phyloP scores from a whole-genome alignment of 2,113 vertebrate genomes.

The Turnix velox region DNA sequence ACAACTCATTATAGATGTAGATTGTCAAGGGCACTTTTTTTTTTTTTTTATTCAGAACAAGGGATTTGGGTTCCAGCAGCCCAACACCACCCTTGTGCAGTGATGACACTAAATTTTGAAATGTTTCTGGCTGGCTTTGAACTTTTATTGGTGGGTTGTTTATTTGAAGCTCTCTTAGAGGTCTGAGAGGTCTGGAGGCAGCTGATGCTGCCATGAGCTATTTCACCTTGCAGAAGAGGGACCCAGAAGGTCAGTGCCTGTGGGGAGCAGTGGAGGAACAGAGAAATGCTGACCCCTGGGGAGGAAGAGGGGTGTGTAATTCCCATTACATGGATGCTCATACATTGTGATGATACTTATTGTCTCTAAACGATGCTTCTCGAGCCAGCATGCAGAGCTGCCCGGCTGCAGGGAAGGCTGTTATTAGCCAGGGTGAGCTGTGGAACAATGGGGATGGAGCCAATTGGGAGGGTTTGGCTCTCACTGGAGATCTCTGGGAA shows the following conservation, averaged over 20 bases:
- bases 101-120: not conserved
- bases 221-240: constrained; percentile 28
- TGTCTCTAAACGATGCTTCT: constrained; percentile 7
- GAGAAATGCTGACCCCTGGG: constrained; percentile 18
- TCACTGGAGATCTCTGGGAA: not conserved
- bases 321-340: constrained; percentile 45
- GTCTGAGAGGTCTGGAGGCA: not conserved
- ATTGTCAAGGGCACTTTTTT: not conserved
- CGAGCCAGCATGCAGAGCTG: not conserved
- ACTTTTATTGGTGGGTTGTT: not conserved
- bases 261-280: constrained; percentile 3
- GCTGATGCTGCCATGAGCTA: not conserved
- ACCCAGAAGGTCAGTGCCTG: constrained; percentile 35
- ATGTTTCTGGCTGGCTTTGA: not conserved
- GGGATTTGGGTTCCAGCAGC: not conserved
- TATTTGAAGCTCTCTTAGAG: constrained; percentile 18
- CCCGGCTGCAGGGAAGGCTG: not conserved
- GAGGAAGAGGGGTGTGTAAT: constrained; percentile 35
- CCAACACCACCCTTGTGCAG: not conserved
- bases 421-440: not conserved
- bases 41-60: not conserved
- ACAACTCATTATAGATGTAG: not conserved
- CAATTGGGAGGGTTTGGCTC: not conserved
- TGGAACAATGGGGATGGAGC: not conserved
- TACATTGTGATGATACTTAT: constrained; percentile 20